A percentile compares a stretch with the other conserved stretches of the same genome.
These are phyloP conservation scores for Cheilosia vulpina DNA, from an alignment of 2,888 invertebrate species.

Conservation along the genomic window DNA sequence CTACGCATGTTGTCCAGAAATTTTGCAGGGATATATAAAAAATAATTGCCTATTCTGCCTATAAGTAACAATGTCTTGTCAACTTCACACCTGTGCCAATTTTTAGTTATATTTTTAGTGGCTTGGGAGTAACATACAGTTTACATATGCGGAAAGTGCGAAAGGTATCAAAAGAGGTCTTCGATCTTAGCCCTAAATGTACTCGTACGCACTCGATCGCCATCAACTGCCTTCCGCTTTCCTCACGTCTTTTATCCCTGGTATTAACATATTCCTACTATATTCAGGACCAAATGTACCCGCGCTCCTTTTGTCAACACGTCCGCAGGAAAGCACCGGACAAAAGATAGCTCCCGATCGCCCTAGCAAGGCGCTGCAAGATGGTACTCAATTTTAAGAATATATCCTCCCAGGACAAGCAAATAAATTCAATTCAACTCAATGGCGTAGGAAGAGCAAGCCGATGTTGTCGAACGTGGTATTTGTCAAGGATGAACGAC, in stretches of 20 bases:
- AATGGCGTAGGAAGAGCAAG: neutral
- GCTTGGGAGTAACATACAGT: no score
- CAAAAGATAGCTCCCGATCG: slow-evolving; percentile 18
- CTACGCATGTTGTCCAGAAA: no score
- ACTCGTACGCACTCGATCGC: no score
- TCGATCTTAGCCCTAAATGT: no score
- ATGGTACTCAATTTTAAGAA: slow-evolving; percentile 33
- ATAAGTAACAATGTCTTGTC: no score
- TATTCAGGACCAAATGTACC: neutral
- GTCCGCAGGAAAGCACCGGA: neutral
- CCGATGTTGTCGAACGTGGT: slow-evolving; percentile 38
- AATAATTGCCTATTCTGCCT: no score
- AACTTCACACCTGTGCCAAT: no score
- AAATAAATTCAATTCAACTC: slow-evolving; percentile 40
- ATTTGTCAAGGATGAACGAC: slow-evolving; percentile 50
- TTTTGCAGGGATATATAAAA: no score
- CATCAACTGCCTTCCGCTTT: neutral
- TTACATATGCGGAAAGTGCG: no score
- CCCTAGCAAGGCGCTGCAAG: neutral
- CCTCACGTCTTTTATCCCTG: slow-evolving; percentile 29
- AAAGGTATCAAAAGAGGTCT: no score
- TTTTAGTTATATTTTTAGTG: no score
- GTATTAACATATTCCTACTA: slow-evolving; percentile 34
- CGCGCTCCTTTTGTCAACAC: neutral
- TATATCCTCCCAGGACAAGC: slow-evolving; percentile 25